Evolutionary conservation across 2,797 vertebrate species (phyloP).

Genomic region (Xiphorhynchus erythropygius): DNA sequence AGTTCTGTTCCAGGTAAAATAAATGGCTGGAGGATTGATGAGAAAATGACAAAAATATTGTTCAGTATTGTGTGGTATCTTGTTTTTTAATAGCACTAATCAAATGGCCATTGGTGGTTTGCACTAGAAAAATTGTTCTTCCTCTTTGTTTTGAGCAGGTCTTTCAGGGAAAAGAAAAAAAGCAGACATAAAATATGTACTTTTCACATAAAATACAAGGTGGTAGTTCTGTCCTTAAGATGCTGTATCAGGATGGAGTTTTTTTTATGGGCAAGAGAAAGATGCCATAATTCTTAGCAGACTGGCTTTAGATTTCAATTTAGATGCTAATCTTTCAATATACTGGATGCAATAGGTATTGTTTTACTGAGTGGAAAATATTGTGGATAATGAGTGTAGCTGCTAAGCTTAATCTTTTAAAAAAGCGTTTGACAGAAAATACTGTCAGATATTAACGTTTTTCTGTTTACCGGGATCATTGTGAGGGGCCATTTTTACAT

Average conservation of each 20-base stretch:
- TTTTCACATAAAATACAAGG: slow-evolving; percentile 1
- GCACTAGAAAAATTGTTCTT: slow-evolving; percentile 42
- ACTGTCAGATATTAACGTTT: not conserved
- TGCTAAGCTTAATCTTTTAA: not conserved
- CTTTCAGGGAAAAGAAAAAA: not conserved
- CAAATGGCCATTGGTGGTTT: slow-evolving; percentile 64
- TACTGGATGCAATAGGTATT: not conserved
- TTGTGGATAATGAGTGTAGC: not conserved
- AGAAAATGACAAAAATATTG: slow-evolving; percentile 48
- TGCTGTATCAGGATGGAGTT: not conserved
- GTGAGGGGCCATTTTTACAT: not conserved
- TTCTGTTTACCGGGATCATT: not conserved
- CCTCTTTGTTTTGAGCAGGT: slow-evolving; percentile 26
- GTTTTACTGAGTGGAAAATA: not conserved
- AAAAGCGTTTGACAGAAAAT: not conserved
- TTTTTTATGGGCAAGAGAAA: slow-evolving; percentile 20
- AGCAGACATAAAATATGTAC: not conserved
- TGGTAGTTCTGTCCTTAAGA: slow-evolving; percentile 6
- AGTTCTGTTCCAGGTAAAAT: slow-evolving; percentile 66
- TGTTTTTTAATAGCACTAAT: slow-evolving; percentile 69
- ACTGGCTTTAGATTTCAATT: slow-evolving; percentile 64
- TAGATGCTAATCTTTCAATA: slow-evolving; percentile 23
- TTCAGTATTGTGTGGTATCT: slow-evolving; percentile 24
- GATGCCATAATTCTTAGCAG: slow-evolving; percentile 19
- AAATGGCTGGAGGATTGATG: slow-evolving; percentile 53